phyloP scores from a whole-genome alignment of 1,140 invertebrate genomes.

The Cherax destructor region DNA sequence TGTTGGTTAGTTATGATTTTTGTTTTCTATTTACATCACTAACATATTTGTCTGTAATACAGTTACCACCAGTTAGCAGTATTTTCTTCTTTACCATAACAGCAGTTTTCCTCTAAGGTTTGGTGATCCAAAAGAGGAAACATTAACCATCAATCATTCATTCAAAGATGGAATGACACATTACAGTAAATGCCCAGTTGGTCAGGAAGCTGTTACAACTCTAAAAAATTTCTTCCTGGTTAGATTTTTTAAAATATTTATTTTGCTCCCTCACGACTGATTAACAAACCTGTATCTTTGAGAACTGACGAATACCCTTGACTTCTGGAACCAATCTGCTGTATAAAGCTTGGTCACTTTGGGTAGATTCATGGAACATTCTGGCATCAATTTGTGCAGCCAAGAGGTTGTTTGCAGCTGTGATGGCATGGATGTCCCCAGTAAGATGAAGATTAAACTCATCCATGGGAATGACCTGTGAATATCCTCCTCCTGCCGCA shows the following conservation, averaged over 20 bases:
- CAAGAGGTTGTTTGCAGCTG: slow-evolving; percentile 97
- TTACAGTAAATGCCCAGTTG: too few species aligned
- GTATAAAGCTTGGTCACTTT: slow-evolving; percentile 90
- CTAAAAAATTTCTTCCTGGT: neutral
- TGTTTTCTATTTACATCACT: too few species aligned
- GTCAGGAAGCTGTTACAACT: too few species aligned
- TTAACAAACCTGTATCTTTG: slow-evolving; percentile 77
- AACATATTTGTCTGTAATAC: too few species aligned
- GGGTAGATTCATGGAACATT: slow-evolving; percentile 90
- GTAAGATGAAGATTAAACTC: slow-evolving; percentile 99
- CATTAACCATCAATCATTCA: too few species aligned
- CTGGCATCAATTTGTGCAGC: slow-evolving; percentile 88
- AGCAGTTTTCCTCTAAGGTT: too few species aligned
- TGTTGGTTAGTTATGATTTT: too few species aligned
- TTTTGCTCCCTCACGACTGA: neutral
- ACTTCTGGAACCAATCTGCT: slow-evolving; percentile 89
- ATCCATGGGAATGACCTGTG: slow-evolving; percentile 99
- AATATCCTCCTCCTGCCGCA: slow-evolving; percentile 92
- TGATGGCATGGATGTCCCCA: slow-evolving; percentile 98
- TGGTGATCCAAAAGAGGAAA: too few species aligned
- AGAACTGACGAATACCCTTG: slow-evolving; percentile 86
- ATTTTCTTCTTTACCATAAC: too few species aligned
- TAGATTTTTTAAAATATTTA: too few species aligned
- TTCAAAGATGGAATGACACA: too few species aligned
- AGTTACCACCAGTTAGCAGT: too few species aligned